phyloP scores from a whole-genome alignment of 2,797 vertebrate species.

The Anabacerthia variegaticeps region DNA sequence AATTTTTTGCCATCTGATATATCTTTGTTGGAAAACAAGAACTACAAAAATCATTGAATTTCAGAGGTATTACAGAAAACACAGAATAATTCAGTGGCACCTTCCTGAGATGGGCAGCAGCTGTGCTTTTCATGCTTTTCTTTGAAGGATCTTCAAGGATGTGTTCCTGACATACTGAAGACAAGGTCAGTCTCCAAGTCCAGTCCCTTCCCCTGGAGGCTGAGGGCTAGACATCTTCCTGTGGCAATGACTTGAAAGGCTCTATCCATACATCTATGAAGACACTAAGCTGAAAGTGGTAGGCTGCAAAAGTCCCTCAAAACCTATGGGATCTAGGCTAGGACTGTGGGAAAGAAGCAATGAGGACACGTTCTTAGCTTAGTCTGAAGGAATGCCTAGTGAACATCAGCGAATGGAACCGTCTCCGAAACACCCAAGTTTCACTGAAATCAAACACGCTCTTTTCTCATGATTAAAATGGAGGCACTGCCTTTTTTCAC shows the following conservation, averaged over 20 bases:
- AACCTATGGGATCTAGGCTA: neutral
- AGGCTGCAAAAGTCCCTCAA: neutral
- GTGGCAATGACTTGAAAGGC: neutral
- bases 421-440: neutral
- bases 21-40: neutral
- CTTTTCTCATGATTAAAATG: neutral
- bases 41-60: neutral
- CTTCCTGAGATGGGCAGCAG: neutral
- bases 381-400: neutral
- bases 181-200: neutral
- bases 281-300: neutral
- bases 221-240: neutral
- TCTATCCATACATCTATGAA: neutral
- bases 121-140: neutral
- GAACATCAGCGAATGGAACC: neutral
- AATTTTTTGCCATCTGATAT: neutral
- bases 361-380: fast-evolving
- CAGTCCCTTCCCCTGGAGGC: neutral
- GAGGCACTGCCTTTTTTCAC: neutral
- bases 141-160: neutral
- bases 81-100: neutral
- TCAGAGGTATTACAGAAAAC: neutral
- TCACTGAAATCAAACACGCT: neutral
- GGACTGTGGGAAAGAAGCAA: neutral
- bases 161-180: neutral